Evolutionary conservation across 2,113 vertebrate genomes (phyloP).

Genomic region (Kryptolebias marmoratus): DNA sequence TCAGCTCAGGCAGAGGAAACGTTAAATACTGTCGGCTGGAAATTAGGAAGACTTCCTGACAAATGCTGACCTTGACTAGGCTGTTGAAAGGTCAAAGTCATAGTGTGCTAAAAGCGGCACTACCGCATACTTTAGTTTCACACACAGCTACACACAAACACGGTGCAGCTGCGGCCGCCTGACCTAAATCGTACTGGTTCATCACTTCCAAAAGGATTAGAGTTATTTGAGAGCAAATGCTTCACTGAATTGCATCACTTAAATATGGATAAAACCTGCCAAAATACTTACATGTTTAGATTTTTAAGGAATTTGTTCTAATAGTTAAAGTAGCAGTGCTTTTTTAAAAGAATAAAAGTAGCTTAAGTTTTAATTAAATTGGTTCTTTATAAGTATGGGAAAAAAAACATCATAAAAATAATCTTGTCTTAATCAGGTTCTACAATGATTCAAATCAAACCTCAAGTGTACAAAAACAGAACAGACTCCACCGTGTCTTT

Average conservation of each 20-base stretch:
- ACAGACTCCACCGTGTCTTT: too few relatives aligned
- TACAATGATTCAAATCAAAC: too few relatives aligned
- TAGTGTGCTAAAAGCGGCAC: conserved; percentile 19
- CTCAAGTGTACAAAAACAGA: too few relatives aligned
- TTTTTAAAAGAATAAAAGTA: too few relatives aligned
- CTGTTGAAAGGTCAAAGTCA: conserved; percentile 37
- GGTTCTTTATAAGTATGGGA: too few relatives aligned
- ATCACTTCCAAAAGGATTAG: conserved; percentile 5
- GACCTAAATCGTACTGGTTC: conserved; percentile 24
- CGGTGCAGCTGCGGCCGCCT: not conserved
- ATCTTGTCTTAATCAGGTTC: too few relatives aligned
- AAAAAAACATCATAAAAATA: too few relatives aligned
- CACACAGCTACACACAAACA: not conserved
- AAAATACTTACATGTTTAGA: too few relatives aligned
- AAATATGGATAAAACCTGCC: too few relatives aligned
- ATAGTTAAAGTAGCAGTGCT: too few relatives aligned
- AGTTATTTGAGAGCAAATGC: not conserved
- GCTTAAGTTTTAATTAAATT: too few relatives aligned
- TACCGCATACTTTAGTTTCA: conserved; percentile 16
- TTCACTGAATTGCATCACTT: not conserved
- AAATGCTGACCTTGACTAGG: conserved; percentile 35
- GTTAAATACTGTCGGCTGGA: not conserved
- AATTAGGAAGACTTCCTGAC: not conserved
- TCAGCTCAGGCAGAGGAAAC: conserved; percentile 8
- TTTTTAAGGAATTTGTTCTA: too few relatives aligned